Evolutionary conservation across 1,140 invertebrate species (phyloP), one percentile per base, ranked within the genome.

Genomic region (Drosophila kepulauana): DNA sequence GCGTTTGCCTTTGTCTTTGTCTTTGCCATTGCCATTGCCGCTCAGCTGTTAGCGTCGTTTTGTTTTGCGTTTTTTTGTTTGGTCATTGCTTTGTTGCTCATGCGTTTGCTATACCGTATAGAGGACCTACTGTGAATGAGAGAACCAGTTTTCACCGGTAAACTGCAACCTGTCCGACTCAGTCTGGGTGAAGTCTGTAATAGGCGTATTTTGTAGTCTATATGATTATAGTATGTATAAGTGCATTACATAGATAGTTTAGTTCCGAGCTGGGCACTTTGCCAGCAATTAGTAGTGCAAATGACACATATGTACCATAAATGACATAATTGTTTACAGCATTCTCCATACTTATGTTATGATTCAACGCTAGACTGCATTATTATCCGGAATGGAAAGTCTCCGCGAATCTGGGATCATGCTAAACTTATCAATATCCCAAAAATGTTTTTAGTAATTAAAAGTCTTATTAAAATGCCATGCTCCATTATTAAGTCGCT

Each of bases 91-190:
- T 66, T 72, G 41, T 43, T 41, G 20, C 58, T 41, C 15, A 45
- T 72, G 65, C 49, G 46, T 71, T 71, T 73, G 30, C 10, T 38
- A 43, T 76, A 76, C 69, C 61, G 68, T 76, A 76, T 48, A 13
- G 68, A 45, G 45, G 49, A 41, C 68, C 46, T 54, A 45, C 59
- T 59, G 11, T 70, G 45, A 33, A 13, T 28, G 5, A 1, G 33
- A 25, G 25, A 45, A 52, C 46, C 56, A 65, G 74, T 65, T 71
- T 4, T 4, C 71, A 48, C 56, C 56, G 48, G 69, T 41, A 65
- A 35, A 16, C 5, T 43, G 54, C 46, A 25, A 33, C 13, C 51
- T 30, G 20, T 35, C 3, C 33, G 11, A 35, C 25, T 25, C 28
- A 25, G 13, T 30, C 15, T 45, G 49, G 6, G 20, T 16, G 30